A percentile compares a stretch with the other conserved stretches of the same genome.
phyloP scores from a whole-genome alignment of 2,797 vertebrate genomes.

The Karalla daura region DNA sequence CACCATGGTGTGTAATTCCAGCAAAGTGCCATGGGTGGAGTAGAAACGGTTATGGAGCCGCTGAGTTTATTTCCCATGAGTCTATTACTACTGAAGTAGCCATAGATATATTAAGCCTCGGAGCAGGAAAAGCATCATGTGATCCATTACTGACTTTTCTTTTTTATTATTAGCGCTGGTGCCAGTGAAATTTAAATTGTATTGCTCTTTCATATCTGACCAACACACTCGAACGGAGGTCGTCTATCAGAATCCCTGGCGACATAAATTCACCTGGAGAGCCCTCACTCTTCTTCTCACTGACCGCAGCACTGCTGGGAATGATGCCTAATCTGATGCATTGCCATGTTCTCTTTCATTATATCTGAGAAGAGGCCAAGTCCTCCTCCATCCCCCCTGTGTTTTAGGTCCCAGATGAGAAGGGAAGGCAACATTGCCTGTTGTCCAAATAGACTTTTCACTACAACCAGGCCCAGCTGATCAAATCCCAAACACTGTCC shows the following conservation, averaged over 20 bases:
- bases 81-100: conserved; percentile 65
- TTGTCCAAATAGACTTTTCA: conserved; percentile 72
- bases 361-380: conserved; percentile 42
- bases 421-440: conserved; percentile 29
- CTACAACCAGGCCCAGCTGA: conserved; percentile 60
- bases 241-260: conserved; percentile 41
- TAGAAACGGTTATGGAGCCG: conserved; percentile 61
- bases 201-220: conserved; percentile 56
- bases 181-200: conserved; percentile 61
- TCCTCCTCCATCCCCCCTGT: conserved; percentile 25
- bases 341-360: conserved; percentile 25
- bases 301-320: conserved; percentile 18
- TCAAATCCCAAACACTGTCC: conserved; percentile 64
- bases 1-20: conserved; percentile 69
- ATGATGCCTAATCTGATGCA: conserved; percentile 57
- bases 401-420: conserved; percentile 50
- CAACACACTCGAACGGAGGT: conserved; percentile 40
- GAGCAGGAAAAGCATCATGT: conserved; percentile 58
- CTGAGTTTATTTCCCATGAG: conserved; percentile 79
- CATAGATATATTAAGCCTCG: conserved; percentile 68
- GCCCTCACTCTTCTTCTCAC: neutral
- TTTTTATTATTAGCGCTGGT: conserved; percentile 20
- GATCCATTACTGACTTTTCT: conserved; percentile 30
- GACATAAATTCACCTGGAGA: conserved; percentile 29
- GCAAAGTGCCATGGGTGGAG: conserved; percentile 73